phyloP scores from a whole-genome alignment of 2,888 invertebrate species.

The Bhutanitis thaidina region DNA sequence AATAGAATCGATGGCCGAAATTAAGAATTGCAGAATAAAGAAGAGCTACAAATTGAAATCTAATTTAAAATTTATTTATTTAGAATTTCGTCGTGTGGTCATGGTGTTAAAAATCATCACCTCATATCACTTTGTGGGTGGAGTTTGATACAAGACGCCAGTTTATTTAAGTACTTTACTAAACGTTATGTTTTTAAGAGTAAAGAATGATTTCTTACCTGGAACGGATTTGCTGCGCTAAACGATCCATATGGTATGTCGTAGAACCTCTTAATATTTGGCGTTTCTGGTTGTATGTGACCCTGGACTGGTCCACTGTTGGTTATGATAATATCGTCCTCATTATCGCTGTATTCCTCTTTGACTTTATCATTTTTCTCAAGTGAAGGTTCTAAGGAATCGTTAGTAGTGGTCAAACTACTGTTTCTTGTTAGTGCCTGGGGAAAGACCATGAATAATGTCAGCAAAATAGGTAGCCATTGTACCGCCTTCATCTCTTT shows the following conservation, averaged over 20 bases:
- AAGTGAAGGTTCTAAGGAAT: not conserved
- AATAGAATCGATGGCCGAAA: too few species aligned
- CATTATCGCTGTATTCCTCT: not conserved
- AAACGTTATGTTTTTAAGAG: too few species aligned
- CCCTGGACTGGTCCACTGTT: conserved; percentile 45
- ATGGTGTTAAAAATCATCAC: too few species aligned
- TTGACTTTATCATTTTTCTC: not conserved
- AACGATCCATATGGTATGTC: conserved; percentile 58
- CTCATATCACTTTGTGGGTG: too few species aligned
- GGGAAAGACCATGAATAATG: not conserved
- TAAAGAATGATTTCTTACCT: conserved; percentile 41
- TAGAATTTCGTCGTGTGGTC: too few species aligned
- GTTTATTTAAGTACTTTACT: too few species aligned
- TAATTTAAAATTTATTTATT: too few species aligned
- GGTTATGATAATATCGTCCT: conserved; percentile 32
- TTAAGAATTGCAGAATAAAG: too few species aligned
- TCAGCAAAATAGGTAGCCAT: conserved; percentile 2
- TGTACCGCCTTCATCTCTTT: not conserved
- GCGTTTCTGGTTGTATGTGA: conserved; percentile 28
- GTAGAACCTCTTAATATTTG: conserved; percentile 40
- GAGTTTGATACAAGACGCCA: too few species aligned
- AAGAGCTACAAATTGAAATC: too few species aligned
- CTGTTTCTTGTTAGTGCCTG: not conserved
- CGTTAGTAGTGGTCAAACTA: not conserved
- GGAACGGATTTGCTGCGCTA: conserved; percentile 31